Evolutionary conservation across 2,888 invertebrate genomes (phyloP).

Genomic region (Adelognathus sp.): DNA sequence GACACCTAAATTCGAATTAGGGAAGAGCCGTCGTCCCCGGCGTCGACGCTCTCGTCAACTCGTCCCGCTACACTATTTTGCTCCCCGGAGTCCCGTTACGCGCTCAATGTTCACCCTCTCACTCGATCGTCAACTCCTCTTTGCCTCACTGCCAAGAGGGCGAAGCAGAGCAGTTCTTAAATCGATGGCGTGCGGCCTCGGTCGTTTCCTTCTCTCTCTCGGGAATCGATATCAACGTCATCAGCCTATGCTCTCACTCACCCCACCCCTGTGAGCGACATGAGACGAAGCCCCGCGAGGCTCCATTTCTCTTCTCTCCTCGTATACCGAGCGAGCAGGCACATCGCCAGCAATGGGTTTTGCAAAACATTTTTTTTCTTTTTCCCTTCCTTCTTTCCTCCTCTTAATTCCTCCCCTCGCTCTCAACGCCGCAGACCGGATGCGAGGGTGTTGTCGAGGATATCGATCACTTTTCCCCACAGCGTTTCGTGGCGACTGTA

Average conservation of each 20-base stretch:
- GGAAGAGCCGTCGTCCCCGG: conserved; percentile 62
- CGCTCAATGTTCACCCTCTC: conserved; percentile 47
- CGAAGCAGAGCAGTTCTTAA: neutral
- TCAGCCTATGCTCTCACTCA: conserved; percentile 66
- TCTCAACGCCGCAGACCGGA: conserved; percentile 15
- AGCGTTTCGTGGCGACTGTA: neutral
- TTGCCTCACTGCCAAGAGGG: conserved; percentile 47
- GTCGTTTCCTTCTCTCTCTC: conserved; percentile 68
- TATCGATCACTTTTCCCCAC: conserved; percentile 20
- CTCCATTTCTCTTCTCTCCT: conserved; percentile 5
- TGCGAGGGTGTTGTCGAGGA: conserved; percentile 28
- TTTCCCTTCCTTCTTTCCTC: neutral
- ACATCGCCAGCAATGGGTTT: neutral
- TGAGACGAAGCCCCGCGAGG: conserved; percentile 53
- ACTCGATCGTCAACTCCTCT: conserved; percentile 52
- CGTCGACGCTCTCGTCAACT: conserved; percentile 74
- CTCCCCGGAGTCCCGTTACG: conserved; percentile 39
- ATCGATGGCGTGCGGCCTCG: conserved; percentile 43
- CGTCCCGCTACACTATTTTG: conserved; percentile 46
- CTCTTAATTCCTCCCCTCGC: neutral
- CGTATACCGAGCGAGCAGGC: neutral
- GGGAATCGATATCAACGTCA: conserved; percentile 76
- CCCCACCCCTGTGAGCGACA: conserved; percentile 53
- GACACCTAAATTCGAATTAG: conserved; percentile 79
- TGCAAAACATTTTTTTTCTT: conserved; percentile 2